phyloP scores from a whole-genome alignment of 2,888 invertebrate genomes.

The Lochmaea crataegi region DNA sequence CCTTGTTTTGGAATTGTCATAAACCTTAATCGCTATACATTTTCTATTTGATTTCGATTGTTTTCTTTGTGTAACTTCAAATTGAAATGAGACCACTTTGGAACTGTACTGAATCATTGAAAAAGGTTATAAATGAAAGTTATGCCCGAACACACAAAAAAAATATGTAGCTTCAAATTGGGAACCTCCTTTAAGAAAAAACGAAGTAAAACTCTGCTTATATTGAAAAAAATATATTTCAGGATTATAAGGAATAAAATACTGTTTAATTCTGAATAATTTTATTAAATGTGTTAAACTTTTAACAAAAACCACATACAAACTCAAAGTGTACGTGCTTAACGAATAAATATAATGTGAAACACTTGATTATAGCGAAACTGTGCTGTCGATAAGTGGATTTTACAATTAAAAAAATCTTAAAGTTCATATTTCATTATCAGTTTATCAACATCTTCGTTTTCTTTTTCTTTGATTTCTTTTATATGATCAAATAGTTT shows the following conservation, averaged over 20 bases:
- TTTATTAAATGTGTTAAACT: not conserved
- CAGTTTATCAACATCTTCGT: constrained; percentile 59
- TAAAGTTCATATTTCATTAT: constrained; percentile 62
- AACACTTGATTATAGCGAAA: not conserved
- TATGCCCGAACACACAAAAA: too few relatives aligned
- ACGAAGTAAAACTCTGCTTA: too few relatives aligned
- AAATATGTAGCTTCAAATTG: too few relatives aligned
- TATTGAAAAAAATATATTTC: too few relatives aligned
- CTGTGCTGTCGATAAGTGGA: not conserved
- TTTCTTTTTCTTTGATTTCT: constrained; percentile 51
- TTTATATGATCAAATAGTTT: constrained; percentile 61
- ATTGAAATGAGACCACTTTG: too few relatives aligned
- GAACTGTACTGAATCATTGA: too few relatives aligned
- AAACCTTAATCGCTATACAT: too few relatives aligned
- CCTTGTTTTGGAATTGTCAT: too few relatives aligned
- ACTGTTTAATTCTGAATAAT: not conserved
- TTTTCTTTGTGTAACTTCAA: too few relatives aligned
- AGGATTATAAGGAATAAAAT: not conserved
- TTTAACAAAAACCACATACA: not conserved
- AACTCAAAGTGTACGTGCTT: not conserved
- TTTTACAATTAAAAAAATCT: not conserved
- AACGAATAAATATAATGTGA: not conserved
- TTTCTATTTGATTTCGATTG: too few relatives aligned
- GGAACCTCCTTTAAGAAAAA: too few relatives aligned
- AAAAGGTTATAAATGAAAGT: too few relatives aligned